phyloP scores from a whole-genome alignment of 2,888 invertebrate species.

The Standfussiana lucernea region DNA sequence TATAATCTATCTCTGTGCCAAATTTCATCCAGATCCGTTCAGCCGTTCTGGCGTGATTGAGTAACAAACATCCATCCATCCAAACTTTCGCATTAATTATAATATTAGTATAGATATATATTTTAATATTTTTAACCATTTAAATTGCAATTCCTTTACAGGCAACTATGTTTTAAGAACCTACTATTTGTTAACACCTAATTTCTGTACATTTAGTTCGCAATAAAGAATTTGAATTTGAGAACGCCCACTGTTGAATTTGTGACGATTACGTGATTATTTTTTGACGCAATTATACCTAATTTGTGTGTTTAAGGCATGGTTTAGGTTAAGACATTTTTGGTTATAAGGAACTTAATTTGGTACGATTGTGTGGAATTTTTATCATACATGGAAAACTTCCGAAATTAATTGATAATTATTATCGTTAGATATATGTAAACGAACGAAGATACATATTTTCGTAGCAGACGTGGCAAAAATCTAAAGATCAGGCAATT shows the following conservation, averaged over 20 bases:
- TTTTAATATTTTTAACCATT: no score
- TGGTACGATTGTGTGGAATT: not conserved
- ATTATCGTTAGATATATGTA: not conserved
- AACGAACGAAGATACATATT: not conserved
- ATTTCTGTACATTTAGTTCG: no score
- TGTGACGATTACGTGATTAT: constrained; percentile 46
- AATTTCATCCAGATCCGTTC: no score
- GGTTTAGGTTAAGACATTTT: constrained; percentile 47
- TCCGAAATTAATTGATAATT: not conserved
- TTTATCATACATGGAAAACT: not conserved
- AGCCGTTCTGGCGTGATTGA: no score
- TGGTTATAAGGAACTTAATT: constrained; percentile 11
- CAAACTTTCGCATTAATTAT: no score
- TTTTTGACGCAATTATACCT: constrained; percentile 32
- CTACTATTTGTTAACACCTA: no score
- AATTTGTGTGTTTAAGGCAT: constrained; percentile 40
- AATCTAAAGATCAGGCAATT: not conserved
- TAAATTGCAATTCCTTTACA: no score
- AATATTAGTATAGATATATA: no score
- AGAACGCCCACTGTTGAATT: constrained; percentile 42
- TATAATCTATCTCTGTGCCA: no score
- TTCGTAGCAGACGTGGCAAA: not conserved
- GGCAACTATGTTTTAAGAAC: no score
- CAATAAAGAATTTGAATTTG: no score
- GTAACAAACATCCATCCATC: no score